Conservation (phyloP, 2,113 vertebrate species). For the Lichenostomus cassidix region DNA sequence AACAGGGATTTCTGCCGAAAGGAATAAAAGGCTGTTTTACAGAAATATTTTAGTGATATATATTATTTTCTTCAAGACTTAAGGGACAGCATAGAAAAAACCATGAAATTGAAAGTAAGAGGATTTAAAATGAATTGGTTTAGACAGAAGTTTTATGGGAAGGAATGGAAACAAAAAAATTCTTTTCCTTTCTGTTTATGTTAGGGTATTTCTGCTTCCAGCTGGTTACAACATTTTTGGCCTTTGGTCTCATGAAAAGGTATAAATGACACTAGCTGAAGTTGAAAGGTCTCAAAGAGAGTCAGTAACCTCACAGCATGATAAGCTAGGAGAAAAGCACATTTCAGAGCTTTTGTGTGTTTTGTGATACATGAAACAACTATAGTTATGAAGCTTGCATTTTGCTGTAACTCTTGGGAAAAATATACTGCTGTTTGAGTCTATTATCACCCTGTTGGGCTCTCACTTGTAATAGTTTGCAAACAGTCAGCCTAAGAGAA, state of each 20-base stretch:
- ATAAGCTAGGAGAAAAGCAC: neutral
- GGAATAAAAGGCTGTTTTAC: neutral
- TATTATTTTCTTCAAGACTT: neutral
- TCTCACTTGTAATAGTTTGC: neutral
- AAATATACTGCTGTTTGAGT: neutral
- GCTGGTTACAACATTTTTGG: slow-evolving; percentile 6
- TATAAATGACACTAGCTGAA: slow-evolving; percentile 4
- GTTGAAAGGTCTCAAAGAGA: slow-evolving; percentile 33
- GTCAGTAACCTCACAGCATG: neutral
- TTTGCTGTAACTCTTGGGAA: neutral
- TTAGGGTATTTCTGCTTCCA: neutral
- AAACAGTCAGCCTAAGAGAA: neutral
- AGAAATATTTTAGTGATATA: neutral
- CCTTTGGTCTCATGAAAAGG: neutral
- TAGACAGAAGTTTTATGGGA: neutral
- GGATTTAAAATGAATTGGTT: neutral
- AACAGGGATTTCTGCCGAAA: neutral
- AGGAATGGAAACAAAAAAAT: neutral
- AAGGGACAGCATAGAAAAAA: neutral
- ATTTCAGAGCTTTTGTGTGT: neutral
- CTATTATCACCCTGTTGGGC: neutral
- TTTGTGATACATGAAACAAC: neutral
- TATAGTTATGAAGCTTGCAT: neutral
- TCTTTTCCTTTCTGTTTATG: neutral
- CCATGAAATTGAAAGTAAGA: neutral